phyloP scores from a whole-genome alignment of 1,140 invertebrate species.

The Drosophila saltans region DNA sequence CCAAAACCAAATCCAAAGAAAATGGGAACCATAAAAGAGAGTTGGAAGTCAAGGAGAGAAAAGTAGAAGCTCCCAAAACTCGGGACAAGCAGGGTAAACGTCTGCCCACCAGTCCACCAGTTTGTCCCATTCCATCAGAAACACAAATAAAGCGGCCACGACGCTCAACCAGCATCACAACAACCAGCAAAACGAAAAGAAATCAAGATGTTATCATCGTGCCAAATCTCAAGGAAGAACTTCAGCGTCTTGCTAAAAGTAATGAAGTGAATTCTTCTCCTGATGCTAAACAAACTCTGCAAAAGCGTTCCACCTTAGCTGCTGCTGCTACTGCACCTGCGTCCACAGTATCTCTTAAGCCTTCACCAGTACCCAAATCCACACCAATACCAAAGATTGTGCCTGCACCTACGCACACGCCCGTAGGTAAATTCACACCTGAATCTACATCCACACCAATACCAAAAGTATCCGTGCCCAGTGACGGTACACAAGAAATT shows the following conservation, averaged over 20 bases:
- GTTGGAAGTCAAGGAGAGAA: constrained; percentile 1
- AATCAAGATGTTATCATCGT: constrained; percentile 21
- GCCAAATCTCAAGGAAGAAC: constrained; percentile 36
- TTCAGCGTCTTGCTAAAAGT: constrained; percentile 22
- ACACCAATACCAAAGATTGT: neutral
- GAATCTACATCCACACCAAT: neutral
- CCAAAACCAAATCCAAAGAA: constrained; percentile 32
- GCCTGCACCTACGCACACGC: neutral
- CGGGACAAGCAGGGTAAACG: neutral
- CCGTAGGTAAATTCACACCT: neutral
- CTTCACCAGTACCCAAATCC: neutral
- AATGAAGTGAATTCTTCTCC: neutral
- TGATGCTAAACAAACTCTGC: neutral
- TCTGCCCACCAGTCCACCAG: constrained; percentile 1
- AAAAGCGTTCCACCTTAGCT: neutral
- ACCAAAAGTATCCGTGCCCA: constrained; percentile 17
- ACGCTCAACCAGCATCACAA: neutral
- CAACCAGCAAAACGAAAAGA: constrained; percentile 30
- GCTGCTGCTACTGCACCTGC: neutral
- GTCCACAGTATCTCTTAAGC: neutral
- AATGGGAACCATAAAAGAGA: constrained; percentile 35
- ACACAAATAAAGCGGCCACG: constrained; percentile 45
- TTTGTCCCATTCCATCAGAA: constrained; percentile 34
- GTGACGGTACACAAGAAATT: constrained; percentile 61
- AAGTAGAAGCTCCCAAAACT: neutral